Evolutionary conservation across 2,113 vertebrate genomes (phyloP), one percentile per base, ranked within the genome.

Genomic region (Myotis yumanensis): DNA sequence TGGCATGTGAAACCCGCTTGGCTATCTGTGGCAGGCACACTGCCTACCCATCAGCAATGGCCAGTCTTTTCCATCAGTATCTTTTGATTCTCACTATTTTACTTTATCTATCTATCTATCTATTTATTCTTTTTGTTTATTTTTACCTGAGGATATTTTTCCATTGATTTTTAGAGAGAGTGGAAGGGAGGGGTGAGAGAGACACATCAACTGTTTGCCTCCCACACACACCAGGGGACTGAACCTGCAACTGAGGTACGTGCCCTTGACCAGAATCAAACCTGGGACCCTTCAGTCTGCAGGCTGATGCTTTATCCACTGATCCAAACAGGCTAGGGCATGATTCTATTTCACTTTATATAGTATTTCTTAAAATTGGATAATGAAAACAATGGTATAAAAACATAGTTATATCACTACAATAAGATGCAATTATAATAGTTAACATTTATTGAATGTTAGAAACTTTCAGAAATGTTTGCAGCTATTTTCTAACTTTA

Each of bases 401-500:
- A 87, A 84, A 77, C 28, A 82, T 25, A 25, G 51, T 83, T 71
- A 62, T 57, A n/a, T 52, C 75, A 32, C 30, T 85, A 8, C 43
- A 82, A 32, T 84, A 84, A 92, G n/a, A 37, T 54, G 7, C 46
- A 81, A 52, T 86, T 79, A 37, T 86, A 86, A 46, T 54, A 72
- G 71, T 84, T 52, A 86, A 82, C 51, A 64, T 43, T 89, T 71
- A n/a, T 52, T 43, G 64, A 40, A 11, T n/a, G 5, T 28, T 91
- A 82, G 59, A 59, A 59, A 59, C 23, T 59, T 57, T 73, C 28
- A 89, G 22, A 72, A 81, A 68, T 11, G 66, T 86, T 86, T 68
- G n/a, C 28, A 86, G 66, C 32, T 77, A 72, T 91, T 66, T 52
- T 43, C 32, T 83, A 64, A 86, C 77, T 88, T 90, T 89, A 91